Percentiles rank a stretch among this genome's conserved stretches.
These are phyloP conservation scores for Uromys caudimaculatus DNA, from an alignment of 2,797 vertebrate genomes.

Conservation along the genomic window DNA sequence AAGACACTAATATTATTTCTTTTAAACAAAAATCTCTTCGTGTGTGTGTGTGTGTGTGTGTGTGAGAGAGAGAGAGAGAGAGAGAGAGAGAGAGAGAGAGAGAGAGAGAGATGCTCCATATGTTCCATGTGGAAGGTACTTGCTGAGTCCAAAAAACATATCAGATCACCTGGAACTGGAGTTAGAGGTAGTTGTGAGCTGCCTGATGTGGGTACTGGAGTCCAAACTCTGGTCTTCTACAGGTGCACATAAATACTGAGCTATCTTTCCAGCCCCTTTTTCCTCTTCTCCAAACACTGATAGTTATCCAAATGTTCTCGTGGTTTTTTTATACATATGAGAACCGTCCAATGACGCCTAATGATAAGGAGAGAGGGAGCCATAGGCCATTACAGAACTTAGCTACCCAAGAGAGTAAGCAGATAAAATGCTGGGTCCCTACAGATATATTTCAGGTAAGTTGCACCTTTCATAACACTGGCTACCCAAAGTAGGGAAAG, in stretches of 20 bases:
- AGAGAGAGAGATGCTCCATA: background rate
- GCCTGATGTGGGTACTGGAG: background rate
- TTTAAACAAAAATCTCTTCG: background rate
- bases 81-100: too few species aligned
- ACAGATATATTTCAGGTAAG: background rate
- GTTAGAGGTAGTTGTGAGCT: background rate
- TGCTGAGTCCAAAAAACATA: background rate
- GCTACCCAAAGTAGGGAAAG: background rate
- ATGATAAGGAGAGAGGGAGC: background rate
- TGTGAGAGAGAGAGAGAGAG: too few species aligned
- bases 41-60: background rate
- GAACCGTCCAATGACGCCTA: background rate
- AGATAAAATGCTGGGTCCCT: background rate
- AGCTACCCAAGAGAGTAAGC: background rate
- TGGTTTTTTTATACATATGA: conserved; percentile 27
- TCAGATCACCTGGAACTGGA: background rate
- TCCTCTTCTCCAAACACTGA: background rate
- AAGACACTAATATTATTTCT: background rate
- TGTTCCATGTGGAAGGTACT: background rate
- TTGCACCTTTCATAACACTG: background rate
- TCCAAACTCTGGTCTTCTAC: background rate
- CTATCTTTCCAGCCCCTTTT: background rate
- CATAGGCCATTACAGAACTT: background rate
- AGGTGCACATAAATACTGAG: background rate
- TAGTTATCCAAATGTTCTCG: conserved; percentile 42